Percentiles rank a stretch among this genome's conserved stretches.
phyloP scores from a whole-genome alignment of 2,113 vertebrate genomes.

The Gobiocypris rarus region DNA sequence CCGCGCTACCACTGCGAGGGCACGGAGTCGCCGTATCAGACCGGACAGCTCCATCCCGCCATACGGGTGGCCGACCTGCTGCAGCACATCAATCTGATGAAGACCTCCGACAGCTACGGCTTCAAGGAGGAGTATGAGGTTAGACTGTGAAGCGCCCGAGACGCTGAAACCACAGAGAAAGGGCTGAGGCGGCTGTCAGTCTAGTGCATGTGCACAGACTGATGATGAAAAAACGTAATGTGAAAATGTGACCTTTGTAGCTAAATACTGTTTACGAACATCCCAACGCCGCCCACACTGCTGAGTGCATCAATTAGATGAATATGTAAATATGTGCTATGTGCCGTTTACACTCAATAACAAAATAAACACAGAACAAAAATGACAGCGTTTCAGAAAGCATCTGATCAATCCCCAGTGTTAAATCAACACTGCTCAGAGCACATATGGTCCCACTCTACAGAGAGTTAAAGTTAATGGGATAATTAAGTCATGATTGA shows the following conservation, averaged over 20 bases:
- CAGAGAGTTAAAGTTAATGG: no score
- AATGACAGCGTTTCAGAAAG: no score
- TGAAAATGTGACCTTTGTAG: neutral
- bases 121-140: constrained; percentile 99
- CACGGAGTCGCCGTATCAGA: constrained; percentile 96
- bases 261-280: no score
- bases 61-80: constrained; percentile 96
- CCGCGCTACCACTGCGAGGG: constrained; percentile 96
- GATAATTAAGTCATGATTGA: no score
- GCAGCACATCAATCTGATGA: constrained; percentile 99
- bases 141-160: constrained; percentile 51
- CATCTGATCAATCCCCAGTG: no score
- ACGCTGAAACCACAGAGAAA: neutral
- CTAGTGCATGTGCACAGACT: neutral
- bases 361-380: no score
- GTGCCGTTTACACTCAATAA: no score
- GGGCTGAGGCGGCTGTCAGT: neutral
- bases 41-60: constrained; percentile 95
- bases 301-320: no score
- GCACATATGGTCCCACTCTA: no score
- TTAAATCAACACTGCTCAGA: no score
- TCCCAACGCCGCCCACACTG: no score
- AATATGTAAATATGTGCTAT: no score
- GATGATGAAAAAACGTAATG: neutral
- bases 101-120: constrained; percentile 98